Evolutionary conservation across 2,113 vertebrate genomes (phyloP).

Genomic region (Sapajus apella): DNA sequence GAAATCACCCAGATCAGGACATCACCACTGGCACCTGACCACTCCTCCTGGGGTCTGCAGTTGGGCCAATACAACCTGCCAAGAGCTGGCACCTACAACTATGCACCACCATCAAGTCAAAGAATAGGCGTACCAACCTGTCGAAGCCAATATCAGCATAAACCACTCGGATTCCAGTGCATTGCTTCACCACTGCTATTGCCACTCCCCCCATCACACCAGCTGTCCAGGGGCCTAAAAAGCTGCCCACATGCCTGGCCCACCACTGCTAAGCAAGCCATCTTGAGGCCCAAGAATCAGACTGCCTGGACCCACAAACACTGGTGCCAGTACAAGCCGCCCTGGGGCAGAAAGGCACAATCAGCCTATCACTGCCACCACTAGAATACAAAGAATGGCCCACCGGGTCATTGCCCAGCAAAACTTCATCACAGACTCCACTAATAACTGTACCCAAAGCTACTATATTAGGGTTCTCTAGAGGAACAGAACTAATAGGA

Average conservation of each 20-base stretch:
- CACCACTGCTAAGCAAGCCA: not conserved
- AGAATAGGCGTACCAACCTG: not conserved
- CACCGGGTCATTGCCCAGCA: not conserved
- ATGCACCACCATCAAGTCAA: not conserved
- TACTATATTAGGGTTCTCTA: too few relatives aligned
- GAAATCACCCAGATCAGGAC: too few relatives aligned
- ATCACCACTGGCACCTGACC: too few relatives aligned
- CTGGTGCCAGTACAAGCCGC: not conserved
- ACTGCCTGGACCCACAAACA: not conserved
- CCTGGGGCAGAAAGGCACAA: not conserved
- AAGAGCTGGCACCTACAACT: too few relatives aligned
- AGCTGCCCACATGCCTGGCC: not conserved
- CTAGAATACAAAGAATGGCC: not conserved
- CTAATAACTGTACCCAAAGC: not conserved
- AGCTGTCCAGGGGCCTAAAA: not conserved
- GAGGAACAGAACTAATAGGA: too few relatives aligned
- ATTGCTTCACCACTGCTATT: not conserved
- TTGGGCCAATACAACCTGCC: too few relatives aligned
- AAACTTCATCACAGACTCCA: not conserved
- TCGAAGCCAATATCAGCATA: not conserved
- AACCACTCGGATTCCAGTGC: not conserved
- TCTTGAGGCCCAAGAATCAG: not conserved
- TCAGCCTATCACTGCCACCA: not conserved
- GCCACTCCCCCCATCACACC: not conserved
- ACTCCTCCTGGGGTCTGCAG: too few relatives aligned